Conservation (phyloP, 2,113 vertebrate species). For the Polypterus senegalus region DNA sequence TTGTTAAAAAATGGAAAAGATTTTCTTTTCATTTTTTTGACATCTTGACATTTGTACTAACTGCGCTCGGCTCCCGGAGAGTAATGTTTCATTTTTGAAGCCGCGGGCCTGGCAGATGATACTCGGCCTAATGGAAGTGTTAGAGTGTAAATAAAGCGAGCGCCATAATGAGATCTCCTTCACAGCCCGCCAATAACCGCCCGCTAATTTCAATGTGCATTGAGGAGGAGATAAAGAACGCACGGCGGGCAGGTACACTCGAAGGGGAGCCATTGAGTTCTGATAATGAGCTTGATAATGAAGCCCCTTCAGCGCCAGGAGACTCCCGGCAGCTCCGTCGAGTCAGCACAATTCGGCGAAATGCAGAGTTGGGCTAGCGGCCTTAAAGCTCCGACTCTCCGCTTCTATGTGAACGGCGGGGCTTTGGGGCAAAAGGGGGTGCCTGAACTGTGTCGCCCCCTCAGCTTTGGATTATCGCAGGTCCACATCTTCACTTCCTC, state of each 20-base stretch:
- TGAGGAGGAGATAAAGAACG: neutral
- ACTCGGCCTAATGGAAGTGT: neutral
- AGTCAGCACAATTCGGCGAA: too few relatives aligned
- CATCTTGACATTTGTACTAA: neutral
- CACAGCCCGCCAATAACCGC: neutral
- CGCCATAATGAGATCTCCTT: conserved; percentile 2
- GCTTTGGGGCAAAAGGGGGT: too few relatives aligned
- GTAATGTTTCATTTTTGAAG: neutral
- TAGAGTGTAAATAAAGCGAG: neutral
- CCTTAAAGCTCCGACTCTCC: too few relatives aligned
- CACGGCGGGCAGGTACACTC: neutral
- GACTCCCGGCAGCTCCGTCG: neutral
- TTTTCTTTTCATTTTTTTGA: neutral
- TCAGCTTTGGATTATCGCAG: too few relatives aligned
- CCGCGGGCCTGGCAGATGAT: neutral
- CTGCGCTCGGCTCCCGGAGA: neutral
- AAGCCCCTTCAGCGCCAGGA: neutral
- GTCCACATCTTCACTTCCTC: too few relatives aligned
- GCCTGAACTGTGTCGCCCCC: too few relatives aligned
- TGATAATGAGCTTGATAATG: neutral
- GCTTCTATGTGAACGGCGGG: too few relatives aligned
- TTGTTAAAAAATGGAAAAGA: neutral
- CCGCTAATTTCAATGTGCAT: neutral
- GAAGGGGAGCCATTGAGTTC: neutral
- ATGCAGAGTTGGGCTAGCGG: too few relatives aligned